phyloP scores from a whole-genome alignment of 2,888 invertebrate genomes.

The Acanthococcus lagerstroemiae region DNA sequence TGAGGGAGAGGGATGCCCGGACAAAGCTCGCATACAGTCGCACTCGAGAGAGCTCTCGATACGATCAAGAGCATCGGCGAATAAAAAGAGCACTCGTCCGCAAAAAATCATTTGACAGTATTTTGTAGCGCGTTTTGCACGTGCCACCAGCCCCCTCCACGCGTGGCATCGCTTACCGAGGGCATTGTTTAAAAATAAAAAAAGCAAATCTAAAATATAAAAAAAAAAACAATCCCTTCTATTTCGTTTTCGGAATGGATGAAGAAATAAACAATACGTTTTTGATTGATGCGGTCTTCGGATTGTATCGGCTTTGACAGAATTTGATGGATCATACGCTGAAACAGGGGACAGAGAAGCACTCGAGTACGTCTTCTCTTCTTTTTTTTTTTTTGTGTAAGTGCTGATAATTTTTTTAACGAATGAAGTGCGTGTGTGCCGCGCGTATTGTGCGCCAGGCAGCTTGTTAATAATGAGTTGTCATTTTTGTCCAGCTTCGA shows the following conservation, averaged over 20 bases:
- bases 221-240: slow-evolving; percentile 20
- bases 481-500: not conserved
- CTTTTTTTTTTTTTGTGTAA: not conserved
- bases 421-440: not conserved
- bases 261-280: slow-evolving; percentile 25
- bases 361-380: not conserved
- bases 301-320: slow-evolving; percentile 27
- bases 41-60: not conserved
- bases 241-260: slow-evolving; percentile 5
- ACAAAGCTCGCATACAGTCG: no score
- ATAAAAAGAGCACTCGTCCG: not conserved
- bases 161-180: slow-evolving; percentile 7
- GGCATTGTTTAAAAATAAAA: not conserved
- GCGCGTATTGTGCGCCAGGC: not conserved
- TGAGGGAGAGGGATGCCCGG: no score
- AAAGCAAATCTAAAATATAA: not conserved
- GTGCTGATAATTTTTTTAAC: not conserved
- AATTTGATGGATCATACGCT: slow-evolving; percentile 20
- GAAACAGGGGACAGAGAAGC: not conserved
- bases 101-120: slow-evolving; percentile 12
- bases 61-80: not conserved
- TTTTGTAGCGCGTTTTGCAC: not conserved
- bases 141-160: slow-evolving; percentile 1
- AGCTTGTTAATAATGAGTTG: not conserved
- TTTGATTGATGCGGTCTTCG: slow-evolving; percentile 29